These are phyloP conservation scores for Villa cingulata DNA, from an alignment of 2,888 invertebrate species.

Conservation along the genomic window DNA sequence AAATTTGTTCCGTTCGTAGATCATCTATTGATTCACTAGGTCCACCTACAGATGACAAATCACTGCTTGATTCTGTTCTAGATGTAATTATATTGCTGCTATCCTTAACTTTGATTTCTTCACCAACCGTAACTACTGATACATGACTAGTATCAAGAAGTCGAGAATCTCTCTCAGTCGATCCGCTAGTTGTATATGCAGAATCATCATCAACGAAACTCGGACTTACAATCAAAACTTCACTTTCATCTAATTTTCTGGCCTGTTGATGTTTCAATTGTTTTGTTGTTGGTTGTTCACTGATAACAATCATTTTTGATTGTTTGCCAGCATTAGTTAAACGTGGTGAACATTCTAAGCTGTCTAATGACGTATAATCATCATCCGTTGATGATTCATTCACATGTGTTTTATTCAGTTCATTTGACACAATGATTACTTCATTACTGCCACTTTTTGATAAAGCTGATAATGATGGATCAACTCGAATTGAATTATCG, in stretches of 20 bases:
- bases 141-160: slow-evolving; percentile 73
- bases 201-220: slow-evolving; percentile 51
- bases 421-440: slow-evolving; percentile 70
- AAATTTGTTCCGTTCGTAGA: slow-evolving; percentile 1
- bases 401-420: slow-evolving; percentile 49
- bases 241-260: slow-evolving; percentile 71
- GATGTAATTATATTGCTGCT: slow-evolving; percentile 36
- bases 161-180: slow-evolving; percentile 22
- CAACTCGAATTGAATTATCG: slow-evolving; percentile 40
- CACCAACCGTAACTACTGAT: slow-evolving; percentile 80
- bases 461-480: slow-evolving; percentile 3
- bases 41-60: slow-evolving; percentile 17
- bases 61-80: slow-evolving; percentile 20
- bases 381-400: slow-evolving; percentile 64
- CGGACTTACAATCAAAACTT: slow-evolving; percentile 68
- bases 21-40: slow-evolving; percentile 13
- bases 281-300: slow-evolving; percentile 26
- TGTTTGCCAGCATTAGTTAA: slow-evolving; percentile 18
- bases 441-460: slow-evolving; percentile 38
- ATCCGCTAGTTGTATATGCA: slow-evolving; percentile 37
- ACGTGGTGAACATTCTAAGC: slow-evolving; percentile 45
- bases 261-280: slow-evolving; percentile 22
- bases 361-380: slow-evolving; percentile 62
- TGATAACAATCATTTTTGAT: slow-evolving; percentile 30
- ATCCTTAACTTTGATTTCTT: slow-evolving; percentile 63